Evolutionary conservation across 30 jellyfish, hydroid and myxozoan species (phyloP).

Genomic region (Morbakka virulenta): DNA sequence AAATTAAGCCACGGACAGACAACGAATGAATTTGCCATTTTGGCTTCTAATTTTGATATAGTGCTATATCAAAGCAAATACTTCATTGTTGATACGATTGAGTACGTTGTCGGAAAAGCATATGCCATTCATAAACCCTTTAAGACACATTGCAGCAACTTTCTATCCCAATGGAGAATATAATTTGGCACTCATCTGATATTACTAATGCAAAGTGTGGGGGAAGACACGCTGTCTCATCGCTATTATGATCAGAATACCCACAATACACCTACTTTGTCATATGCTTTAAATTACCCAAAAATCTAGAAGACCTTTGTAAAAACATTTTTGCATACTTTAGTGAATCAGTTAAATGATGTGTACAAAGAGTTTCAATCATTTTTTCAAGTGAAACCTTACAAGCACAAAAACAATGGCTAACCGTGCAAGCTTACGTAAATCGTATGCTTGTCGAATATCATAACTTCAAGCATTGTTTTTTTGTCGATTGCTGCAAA

Average conservation of each 20-base stretch:
- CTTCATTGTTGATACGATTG: constrained; percentile 35
- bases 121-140: constrained; percentile 8
- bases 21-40: constrained; percentile 24
- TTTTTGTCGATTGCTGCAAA: constrained; percentile 5
- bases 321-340: constrained; percentile 37
- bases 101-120: constrained; percentile 37
- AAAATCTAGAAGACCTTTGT: constrained; percentile 43
- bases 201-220: constrained; percentile 61
- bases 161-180: constrained; percentile 47
- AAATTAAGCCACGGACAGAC: too few species aligned
- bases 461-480: constrained; percentile 43
- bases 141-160: constrained; percentile 11
- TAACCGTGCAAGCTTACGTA: constrained; percentile 30
- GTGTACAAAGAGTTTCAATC: constrained; percentile 26
- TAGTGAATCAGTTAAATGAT: constrained; percentile 36
- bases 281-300: constrained; percentile 43
- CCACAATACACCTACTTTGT: constrained; percentile 46
- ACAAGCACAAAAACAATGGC: constrained; percentile 58
- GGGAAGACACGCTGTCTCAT: constrained; percentile 35
- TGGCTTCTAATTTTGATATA: constrained; percentile 9
- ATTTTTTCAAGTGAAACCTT: constrained; percentile 40
- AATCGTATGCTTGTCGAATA: constrained; percentile 34
- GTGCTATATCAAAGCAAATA: neutral
- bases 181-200: constrained; percentile 52
- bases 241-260: too few species aligned